Base-by-base conservation (phyloP, 2,888 invertebrate genomes). In the Leptopilina myrica region DNA sequence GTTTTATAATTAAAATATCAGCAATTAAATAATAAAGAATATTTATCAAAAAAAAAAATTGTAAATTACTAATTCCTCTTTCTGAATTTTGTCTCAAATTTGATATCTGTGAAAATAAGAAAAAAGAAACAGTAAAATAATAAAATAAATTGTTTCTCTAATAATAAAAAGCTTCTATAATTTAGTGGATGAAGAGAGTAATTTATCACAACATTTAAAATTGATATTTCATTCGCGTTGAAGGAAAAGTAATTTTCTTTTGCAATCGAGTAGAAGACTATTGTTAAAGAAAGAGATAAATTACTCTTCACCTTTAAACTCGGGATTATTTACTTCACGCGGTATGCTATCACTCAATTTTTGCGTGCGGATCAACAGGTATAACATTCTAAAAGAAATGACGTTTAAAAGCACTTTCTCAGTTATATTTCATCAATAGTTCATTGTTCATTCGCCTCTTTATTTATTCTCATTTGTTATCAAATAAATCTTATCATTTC, bases 351-450 rank as follows among this genome's bases (percentile, higher is more conserved):
- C 69, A 7, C 49, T 53, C 49, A 26, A 69, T 69, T 69, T 53
- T 69, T 49, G 26, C 14, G 20, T 69, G 46, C 14, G 26, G n/a
- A 69, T 53, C 69, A 69, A 69, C 69, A 69, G 53, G 69, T 69
- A 49, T 14, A 69, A 20, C 26, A 53, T 69, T 69, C 53, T 69
- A 69, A 12, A 53, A 53, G 69, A 26, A 69, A 69, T 69, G 20
- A 8, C 14, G 26, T 53, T 53, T 49, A 69, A 69, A 33, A 14
- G 20, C 14, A 14, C n/a, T 12, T 53, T 53, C 69, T 20, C 7
- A 11, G 11, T 53, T 69, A 69, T 53, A 33, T 33, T 20, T 69
- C 14, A 49, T 69, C 53, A 14, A 53, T 20, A n/a, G 15, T 11
- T 43, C 26, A 49, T 12, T 12, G 69, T 69, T 49, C 43, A 43